Percentiles rank a stretch among this genome's conserved stretches.
Conservation (phyloP, 2,888 invertebrate genomes). For the Sphaerophoria taeniata region DNA sequence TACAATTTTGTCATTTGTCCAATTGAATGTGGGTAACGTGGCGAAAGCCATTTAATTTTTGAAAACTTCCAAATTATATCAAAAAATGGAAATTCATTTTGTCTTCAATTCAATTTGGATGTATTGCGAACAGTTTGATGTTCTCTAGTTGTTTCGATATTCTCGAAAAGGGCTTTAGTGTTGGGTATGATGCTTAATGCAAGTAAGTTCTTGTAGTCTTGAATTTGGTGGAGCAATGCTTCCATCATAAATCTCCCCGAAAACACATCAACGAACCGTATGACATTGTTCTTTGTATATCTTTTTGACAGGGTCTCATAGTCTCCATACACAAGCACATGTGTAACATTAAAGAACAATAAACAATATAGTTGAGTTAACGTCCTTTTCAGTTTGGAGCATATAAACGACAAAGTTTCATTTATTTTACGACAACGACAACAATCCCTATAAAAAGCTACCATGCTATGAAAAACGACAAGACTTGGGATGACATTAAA, state of each 20-base stretch:
- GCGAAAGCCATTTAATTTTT: neutral
- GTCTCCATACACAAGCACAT: conserved; percentile 21
- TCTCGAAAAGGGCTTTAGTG: neutral
- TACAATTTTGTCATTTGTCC: neutral
- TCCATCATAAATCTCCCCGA: conserved; percentile 3
- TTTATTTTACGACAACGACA: conserved; percentile 61
- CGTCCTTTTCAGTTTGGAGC: conserved; percentile 52
- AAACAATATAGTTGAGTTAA: conserved; percentile 32
- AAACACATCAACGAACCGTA: conserved; percentile 22
- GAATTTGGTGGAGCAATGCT: neutral
- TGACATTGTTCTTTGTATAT: conserved; percentile 3
- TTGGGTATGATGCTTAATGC: neutral
- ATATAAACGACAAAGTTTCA: conserved; percentile 65
- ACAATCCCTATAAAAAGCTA: conserved; percentile 55
- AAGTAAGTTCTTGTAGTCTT: too few relatives aligned
- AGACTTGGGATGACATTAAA: conserved; percentile 34
- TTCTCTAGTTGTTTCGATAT: neutral
- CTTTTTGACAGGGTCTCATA: conserved; percentile 5
- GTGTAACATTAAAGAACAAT: conserved; percentile 39
- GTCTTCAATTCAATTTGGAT: neutral
- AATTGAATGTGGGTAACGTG: conserved; percentile 5
- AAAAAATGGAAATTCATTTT: too few relatives aligned
- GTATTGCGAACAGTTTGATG: neutral
- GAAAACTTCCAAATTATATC: neutral
- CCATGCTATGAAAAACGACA: conserved; percentile 2